Conservation (phyloP, 2,797 vertebrate species). For the Pseudochirops corinnae region DNA sequence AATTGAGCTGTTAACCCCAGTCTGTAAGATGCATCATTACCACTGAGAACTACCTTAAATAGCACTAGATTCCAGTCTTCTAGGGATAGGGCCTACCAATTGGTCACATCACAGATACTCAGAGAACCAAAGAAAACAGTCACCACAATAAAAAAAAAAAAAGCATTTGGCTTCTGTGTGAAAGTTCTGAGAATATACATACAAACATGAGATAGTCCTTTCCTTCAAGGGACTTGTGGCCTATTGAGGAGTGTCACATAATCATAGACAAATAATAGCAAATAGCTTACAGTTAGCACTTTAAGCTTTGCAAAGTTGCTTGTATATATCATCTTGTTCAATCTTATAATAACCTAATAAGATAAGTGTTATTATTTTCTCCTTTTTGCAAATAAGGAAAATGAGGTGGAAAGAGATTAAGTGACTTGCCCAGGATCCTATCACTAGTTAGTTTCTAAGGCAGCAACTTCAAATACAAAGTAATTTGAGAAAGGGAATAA, state of each 20-base stretch:
- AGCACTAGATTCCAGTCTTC: not conserved
- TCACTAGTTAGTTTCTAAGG: not conserved
- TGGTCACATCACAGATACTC: not conserved
- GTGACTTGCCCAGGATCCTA: not conserved
- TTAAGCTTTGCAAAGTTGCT: not conserved
- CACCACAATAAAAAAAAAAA: not conserved
- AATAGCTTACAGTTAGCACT: not conserved
- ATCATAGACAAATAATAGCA: not conserved
- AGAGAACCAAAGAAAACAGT: not conserved
- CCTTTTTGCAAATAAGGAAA: not conserved
- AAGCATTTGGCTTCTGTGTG: not conserved
- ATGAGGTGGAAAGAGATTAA: not conserved
- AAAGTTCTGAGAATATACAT: not conserved
- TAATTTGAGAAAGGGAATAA: not conserved
- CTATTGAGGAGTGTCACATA: not conserved
- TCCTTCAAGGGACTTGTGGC: not conserved
- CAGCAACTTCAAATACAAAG: not conserved
- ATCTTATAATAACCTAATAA: not conserved
- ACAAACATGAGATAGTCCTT: not conserved
- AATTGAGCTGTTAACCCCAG: not conserved
- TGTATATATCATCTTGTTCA: not conserved
- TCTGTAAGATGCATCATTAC: not conserved
- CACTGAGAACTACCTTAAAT: not conserved
- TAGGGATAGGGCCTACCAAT: not conserved
- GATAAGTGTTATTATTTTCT: not conserved